A percentile compares a stretch with the other conserved stretches of the same genome.
These are phyloP conservation scores for Apotomis capreana DNA, from an alignment of 2,888 invertebrate species.

Conservation along the genomic window DNA sequence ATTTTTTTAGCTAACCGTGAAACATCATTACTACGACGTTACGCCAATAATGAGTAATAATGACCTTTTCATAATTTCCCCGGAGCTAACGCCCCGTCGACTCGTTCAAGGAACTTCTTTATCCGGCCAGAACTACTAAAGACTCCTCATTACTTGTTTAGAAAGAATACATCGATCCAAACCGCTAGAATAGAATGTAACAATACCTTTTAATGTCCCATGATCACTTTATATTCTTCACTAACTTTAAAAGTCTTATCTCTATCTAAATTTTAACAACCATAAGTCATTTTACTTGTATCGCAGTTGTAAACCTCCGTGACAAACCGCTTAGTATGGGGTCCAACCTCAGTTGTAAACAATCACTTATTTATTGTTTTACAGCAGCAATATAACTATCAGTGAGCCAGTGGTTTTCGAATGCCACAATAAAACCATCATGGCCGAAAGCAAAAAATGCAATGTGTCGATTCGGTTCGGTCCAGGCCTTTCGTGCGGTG, in stretches of 20 bases:
- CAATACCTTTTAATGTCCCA: constrained; percentile 63
- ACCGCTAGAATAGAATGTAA: constrained; percentile 55
- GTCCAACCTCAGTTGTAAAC: constrained; percentile 69
- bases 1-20: constrained; percentile 13
- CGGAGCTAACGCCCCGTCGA: constrained; percentile 57
- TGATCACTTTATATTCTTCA: constrained; percentile 65
- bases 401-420: constrained; percentile 66
- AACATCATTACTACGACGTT: constrained; percentile 49
- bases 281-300: constrained; percentile 5
- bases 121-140: constrained; percentile 46
- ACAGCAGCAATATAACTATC: constrained; percentile 76
- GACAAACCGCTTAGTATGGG: constrained; percentile 70
- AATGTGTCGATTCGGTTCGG: constrained; percentile 68
- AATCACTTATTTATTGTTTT: constrained; percentile 80
- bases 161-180: constrained; percentile 53
- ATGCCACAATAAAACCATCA: constrained; percentile 80
- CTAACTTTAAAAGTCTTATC: constrained; percentile 21
- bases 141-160: constrained; percentile 53
- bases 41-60: constrained; percentile 61
- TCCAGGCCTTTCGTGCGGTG: constrained; percentile 47
- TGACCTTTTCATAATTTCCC: constrained; percentile 56
- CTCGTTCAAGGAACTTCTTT: constrained; percentile 36
- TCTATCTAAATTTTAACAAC: not conserved
- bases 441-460: constrained; percentile 56
- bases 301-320: constrained; percentile 55